phyloP scores from a whole-genome alignment of 2,888 invertebrate species.

The Allophyes oxyacanthae region DNA sequence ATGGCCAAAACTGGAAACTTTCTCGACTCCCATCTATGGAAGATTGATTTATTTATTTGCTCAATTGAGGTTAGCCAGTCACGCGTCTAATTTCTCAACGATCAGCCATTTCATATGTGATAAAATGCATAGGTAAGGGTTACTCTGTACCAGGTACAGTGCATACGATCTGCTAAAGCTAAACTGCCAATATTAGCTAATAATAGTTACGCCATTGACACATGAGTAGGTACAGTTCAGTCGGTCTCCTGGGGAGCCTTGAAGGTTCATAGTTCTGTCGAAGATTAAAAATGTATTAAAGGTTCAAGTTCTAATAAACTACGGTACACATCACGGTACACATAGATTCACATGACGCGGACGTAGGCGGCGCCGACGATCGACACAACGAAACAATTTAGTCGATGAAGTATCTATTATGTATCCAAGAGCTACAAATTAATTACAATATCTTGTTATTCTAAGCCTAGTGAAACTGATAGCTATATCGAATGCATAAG shows the following conservation, averaged over 20 bases:
- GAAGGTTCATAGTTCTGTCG: conserved; percentile 3
- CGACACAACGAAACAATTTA: conserved; percentile 22
- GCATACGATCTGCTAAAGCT: neutral
- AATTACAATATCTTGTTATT: conserved; percentile 3
- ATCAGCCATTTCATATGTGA: no score
- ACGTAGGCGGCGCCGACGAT: neutral
- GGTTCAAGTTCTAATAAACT: conserved; percentile 1
- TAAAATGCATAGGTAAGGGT: no score
- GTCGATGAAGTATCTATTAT: conserved; percentile 22
- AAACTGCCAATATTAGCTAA: conserved; percentile 13
- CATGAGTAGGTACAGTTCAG: conserved; percentile 6
- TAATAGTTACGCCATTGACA: conserved; percentile 15
- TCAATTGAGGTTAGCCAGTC: conserved; percentile 3
- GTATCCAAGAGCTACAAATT: conserved; percentile 8
- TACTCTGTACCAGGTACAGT: neutral
- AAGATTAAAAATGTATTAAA: conserved; percentile 8
- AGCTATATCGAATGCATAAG: neutral
- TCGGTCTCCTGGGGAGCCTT: conserved; percentile 7
- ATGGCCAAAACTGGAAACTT: conserved; percentile 5
- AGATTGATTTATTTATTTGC: conserved; percentile 5
- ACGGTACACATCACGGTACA: neutral
- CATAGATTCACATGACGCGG: neutral
- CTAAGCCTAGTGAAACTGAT: neutral
- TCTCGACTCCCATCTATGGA: neutral
- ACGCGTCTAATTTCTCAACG: neutral